Evolutionary conservation across 2,888 invertebrate species (phyloP).

Genomic region (Drepanosiphum platanoidis): DNA sequence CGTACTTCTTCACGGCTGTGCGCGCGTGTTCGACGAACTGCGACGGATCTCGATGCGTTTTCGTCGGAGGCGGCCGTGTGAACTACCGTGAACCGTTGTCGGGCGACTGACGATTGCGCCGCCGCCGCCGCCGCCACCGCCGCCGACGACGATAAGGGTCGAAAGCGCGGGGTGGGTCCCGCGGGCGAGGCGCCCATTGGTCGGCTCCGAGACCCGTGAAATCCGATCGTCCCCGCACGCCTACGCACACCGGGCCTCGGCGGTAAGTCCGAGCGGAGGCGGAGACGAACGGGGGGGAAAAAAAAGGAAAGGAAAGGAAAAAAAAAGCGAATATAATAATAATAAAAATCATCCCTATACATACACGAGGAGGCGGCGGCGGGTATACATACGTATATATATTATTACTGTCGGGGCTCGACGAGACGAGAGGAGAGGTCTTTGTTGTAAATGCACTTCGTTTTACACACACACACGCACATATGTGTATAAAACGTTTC

Average conservation of each 20-base stretch:
- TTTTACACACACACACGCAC: too few species aligned
- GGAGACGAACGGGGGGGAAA: not conserved
- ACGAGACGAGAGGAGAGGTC: slow-evolving; percentile 11
- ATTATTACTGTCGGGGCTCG: slow-evolving; percentile 34
- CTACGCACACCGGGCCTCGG: not conserved
- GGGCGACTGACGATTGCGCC: slow-evolving; percentile 41
- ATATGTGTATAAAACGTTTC: not conserved
- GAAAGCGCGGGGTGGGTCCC: slow-evolving; percentile 51
- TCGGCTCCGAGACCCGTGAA: slow-evolving; percentile 38
- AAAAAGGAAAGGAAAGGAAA: not conserved
- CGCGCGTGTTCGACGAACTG: not conserved
- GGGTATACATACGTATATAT: slow-evolving; percentile 5
- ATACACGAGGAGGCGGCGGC: not conserved
- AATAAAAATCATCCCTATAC: slow-evolving; percentile 58
- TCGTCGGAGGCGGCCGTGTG: too few species aligned
- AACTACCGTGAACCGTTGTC: slow-evolving; percentile 52
- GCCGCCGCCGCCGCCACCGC: slow-evolving; percentile 36
- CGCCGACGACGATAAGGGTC: slow-evolving; percentile 37
- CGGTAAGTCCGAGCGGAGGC: not conserved
- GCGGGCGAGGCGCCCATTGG: slow-evolving; percentile 31
- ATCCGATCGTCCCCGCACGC: slow-evolving; percentile 29
- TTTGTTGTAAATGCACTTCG: too few species aligned
- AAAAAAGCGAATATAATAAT: too few species aligned
- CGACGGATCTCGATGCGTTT: not conserved
- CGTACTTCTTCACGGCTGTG: not conserved